phyloP scores from a whole-genome alignment of 2,797 vertebrate genomes.

The Acipenser oxyrinchus region DNA sequence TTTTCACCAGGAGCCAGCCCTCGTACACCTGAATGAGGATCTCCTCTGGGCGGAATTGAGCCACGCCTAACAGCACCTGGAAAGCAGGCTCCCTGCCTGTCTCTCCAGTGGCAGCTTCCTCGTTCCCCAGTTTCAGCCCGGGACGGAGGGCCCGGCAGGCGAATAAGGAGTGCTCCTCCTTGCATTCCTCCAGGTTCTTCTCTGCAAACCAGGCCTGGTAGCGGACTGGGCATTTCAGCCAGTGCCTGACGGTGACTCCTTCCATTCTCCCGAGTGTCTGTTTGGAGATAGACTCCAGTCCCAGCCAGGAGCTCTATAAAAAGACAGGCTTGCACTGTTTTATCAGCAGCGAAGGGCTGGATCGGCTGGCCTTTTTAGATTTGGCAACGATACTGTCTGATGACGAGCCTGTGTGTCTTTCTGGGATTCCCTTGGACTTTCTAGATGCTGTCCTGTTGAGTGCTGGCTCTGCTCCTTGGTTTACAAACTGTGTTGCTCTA shows the following conservation, averaged over 20 bases:
- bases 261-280: slow-evolving; percentile 44
- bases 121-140: slow-evolving; percentile 16
- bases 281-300: not conserved
- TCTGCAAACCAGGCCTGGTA: slow-evolving; percentile 52
- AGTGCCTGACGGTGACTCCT: slow-evolving; percentile 57
- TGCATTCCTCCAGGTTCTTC: slow-evolving; percentile 45
- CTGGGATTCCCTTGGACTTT: not conserved
- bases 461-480: too few species aligned
- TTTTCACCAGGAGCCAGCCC: slow-evolving; percentile 70
- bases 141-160: slow-evolving; percentile 55
- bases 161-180: slow-evolving; percentile 56
- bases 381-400: slow-evolving; percentile 11
- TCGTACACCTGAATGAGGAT: slow-evolving; percentile 74
- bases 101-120: rapidly evolving
- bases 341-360: slow-evolving; percentile 7
- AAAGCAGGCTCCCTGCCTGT: slow-evolving; percentile 34
- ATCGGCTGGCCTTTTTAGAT: slow-evolving; percentile 21
- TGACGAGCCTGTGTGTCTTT: not conserved
- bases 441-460: not conserved
- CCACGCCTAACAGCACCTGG: slow-evolving; percentile 63
- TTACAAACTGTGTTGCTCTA: too few species aligned
- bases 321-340: slow-evolving; percentile 25
- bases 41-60: slow-evolving; percentile 73
- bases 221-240: slow-evolving; percentile 57
- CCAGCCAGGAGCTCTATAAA: slow-evolving; percentile 19